Conservation (phyloP, 2,113 vertebrate genomes). For the Paracanthobrama guichenoti region DNA sequence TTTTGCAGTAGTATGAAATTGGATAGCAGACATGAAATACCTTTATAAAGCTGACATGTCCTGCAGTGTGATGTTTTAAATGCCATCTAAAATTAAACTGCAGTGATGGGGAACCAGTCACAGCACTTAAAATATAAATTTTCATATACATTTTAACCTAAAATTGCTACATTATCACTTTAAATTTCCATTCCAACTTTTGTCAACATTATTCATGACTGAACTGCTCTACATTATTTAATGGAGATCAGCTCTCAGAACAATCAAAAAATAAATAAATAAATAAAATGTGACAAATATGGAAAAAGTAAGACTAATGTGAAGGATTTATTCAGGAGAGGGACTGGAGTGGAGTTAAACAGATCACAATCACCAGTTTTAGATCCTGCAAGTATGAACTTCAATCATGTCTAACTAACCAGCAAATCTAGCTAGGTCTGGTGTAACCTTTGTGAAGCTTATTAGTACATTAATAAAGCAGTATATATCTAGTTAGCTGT, state of each 20-base stretch:
- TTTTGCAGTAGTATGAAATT: neutral
- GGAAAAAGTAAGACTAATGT: too few species aligned
- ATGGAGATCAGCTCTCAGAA: too few species aligned
- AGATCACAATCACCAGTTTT: neutral
- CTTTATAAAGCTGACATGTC: neutral
- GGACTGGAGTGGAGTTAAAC: too few species aligned
- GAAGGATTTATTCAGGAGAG: too few species aligned
- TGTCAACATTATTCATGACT: neutral
- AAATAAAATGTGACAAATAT: too few species aligned
- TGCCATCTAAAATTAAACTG: neutral
- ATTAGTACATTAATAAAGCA: neutral
- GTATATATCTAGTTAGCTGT: neutral
- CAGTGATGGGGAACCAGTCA: neutral
- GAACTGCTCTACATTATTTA: neutral
- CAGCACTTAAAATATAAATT: neutral
- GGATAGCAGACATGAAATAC: neutral
- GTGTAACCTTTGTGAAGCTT: neutral
- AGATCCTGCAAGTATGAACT: neutral
- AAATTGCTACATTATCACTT: neutral
- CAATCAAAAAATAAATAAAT: too few species aligned
- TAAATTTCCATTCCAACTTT: neutral
- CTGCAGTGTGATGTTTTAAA: neutral
- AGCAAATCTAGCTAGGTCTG: neutral
- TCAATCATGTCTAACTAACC: neutral
- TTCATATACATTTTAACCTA: neutral